These are phyloP conservation scores for Neotoxoptera formosana DNA, from an alignment of 1,140 invertebrate species.

Conservation along the genomic window DNA sequence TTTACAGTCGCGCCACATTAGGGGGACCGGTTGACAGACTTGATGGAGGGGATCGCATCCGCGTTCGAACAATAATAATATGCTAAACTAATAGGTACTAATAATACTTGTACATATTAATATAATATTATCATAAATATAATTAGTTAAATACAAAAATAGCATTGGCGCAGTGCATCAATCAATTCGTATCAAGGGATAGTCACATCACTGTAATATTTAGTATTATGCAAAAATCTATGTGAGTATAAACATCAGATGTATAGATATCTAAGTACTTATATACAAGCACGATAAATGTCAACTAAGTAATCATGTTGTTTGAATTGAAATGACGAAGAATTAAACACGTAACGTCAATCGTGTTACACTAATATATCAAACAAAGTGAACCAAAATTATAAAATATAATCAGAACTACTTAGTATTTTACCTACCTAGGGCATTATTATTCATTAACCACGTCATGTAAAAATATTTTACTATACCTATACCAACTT, in stretches of 20 bases:
- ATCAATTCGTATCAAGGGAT: background rate
- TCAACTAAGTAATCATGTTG: background rate
- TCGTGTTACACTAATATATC: background rate
- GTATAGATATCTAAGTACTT: background rate
- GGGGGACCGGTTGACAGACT: no score
- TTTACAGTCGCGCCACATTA: no score
- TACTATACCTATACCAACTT: background rate
- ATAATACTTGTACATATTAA: background rate
- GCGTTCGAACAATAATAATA: no score
- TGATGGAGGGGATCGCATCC: no score
- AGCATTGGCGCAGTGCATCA: background rate
- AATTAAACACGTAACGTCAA: background rate
- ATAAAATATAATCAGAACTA: background rate
- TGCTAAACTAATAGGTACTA: no score
- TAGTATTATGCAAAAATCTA: background rate
- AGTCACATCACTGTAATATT: background rate
- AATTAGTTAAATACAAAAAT: background rate
- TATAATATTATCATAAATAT: background rate
- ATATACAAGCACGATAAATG: background rate
- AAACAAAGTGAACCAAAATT: background rate
- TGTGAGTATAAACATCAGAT: background rate
- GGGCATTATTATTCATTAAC: background rate
- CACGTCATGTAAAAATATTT: background rate
- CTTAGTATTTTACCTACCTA: background rate
- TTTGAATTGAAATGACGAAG: background rate